Evolutionary conservation across 1,140 invertebrate species (phyloP), one percentile per base, ranked within the genome.

Genomic region (Dryas iulia): DNA sequence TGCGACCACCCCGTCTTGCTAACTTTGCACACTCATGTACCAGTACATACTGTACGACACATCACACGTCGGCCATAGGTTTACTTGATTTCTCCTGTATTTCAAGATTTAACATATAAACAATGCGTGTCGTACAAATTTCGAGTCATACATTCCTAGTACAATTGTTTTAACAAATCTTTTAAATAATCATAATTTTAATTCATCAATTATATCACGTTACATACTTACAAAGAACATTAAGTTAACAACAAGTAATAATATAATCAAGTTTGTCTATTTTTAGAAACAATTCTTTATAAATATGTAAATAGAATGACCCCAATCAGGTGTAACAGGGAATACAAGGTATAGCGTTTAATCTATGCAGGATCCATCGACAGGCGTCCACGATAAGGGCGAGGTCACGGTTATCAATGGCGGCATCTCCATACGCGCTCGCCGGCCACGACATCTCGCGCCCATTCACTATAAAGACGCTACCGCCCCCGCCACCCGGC

Each of bases 351-450:
- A 63, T 54, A 64, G 39, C 10, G 30, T 14, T 33, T 72, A 77
- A 82, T 76, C 53, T 71, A 71, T 72, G 71, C 72, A 71, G 74
- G 72, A 70, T 73, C 77, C 74, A 80, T 82, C 78, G 80, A 71
- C 78, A 78, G 73, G 63, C 75, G 73, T 73, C 52, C 64, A 74
- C 74, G 87, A 89, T 89, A 89, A 89, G 84, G 86, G 77, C 80
- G 79, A 86, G 86, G 86, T 88, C 84, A 85, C 78, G 82, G 83
- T 84, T 89, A 91, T 91, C 87, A 89, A 89, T 91, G 87, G 83
- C 80, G 83, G 81, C 74, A 89, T 89, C 87, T 91, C 84, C 89
- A 91, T 91, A 89, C 86, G 83, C 77, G 76, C 35, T 66, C 54
- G 76, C 81, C 82, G 84, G 84, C 85, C 87, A 83, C 86, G 83